Base-by-base conservation (phyloP, 2,797 vertebrate genomes). In the Denticeps clupeoides region DNA sequence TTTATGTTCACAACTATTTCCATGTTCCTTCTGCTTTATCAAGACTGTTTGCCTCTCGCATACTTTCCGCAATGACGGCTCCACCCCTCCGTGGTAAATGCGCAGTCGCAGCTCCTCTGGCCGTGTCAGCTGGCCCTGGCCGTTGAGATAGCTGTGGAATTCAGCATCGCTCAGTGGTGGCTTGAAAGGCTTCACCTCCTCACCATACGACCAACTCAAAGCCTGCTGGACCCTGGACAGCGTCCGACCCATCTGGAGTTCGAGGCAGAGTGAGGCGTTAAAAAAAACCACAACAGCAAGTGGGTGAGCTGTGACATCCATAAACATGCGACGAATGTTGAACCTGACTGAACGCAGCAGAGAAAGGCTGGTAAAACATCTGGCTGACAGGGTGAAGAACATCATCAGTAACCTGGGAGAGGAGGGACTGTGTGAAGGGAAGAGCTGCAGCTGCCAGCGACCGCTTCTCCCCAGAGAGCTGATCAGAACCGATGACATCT, bases 61-160 rank as follows among this genome's bases (percentile, higher is more conserved):
- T 31, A 94, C 92, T 85, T 97, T 97, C 43, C 92, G 82, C 18
- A 95, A 65, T 0, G 91, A 94, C 0, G 93, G 88, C 50, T 97
- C 93, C 13, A 97, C 89, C 0, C 91, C 93, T 0, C 91, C 93
- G 0, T 94, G 91, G 71, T 91, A 97, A 59, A 97, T 92, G 2
- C 89, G 80, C 29, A 97, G 81, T 4, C 91, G 64, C 11, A 97
- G 78, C 4, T 93, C 90, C 37, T 91, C 91, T 0, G 93, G 90
- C 7, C 86, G 78, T 7, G 79, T 83, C 42, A 97, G 69, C 65
- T 93, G 89, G 3, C 93, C 93, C 41, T 89, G 87, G 0, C 87
- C 84, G 27, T 90, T 91, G 50, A 96, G 76, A 69, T 87, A 94
- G 7, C 71, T 78, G 65, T 94, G 89, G 62, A 97, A 93, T 60